Conservation (phyloP, 2,797 vertebrate genomes). For the Luscinia luscinia region DNA sequence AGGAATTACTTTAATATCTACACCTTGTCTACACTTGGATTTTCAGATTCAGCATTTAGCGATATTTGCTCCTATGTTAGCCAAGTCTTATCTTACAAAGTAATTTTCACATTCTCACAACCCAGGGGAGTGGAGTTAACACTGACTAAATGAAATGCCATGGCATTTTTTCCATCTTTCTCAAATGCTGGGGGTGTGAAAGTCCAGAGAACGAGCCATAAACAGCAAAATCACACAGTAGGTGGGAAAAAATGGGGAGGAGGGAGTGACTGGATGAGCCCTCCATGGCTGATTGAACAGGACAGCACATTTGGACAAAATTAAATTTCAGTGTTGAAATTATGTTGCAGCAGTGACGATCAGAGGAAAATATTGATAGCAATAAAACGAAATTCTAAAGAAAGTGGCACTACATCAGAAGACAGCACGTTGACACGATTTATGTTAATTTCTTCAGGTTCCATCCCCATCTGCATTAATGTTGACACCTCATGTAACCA, state of each 20-base stretch:
- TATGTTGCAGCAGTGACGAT: constrained; percentile 33
- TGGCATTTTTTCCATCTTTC: constrained; percentile 5
- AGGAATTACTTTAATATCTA: background rate
- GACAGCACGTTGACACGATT: constrained; percentile 56
- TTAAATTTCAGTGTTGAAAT: constrained; percentile 68
- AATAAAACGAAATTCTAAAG: constrained; percentile 68
- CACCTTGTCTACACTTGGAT: background rate
- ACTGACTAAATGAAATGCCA: constrained; percentile 19
- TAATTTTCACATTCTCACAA: constrained; percentile 41
- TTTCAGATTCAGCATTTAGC: constrained; percentile 6
- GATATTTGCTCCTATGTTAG: background rate
- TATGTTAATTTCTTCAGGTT: constrained; percentile 70
- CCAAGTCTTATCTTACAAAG: constrained; percentile 2
- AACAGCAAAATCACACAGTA: constrained; percentile 36
- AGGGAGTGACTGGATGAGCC: constrained; percentile 11
- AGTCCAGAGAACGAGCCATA: constrained; percentile 43
- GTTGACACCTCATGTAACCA: constrained; percentile 62
- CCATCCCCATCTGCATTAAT: constrained; percentile 46
- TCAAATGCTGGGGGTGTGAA: constrained; percentile 27
- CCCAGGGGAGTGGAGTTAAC: background rate
- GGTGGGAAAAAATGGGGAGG: constrained; percentile 3
- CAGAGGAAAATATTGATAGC: constrained; percentile 68
- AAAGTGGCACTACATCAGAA: constrained; percentile 57
- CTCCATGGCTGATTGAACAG: constrained; percentile 17
- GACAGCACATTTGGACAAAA: constrained; percentile 65